Base-by-base conservation (phyloP, 2,888 invertebrate genomes). In the Teinopalpus imperialis region DNA sequence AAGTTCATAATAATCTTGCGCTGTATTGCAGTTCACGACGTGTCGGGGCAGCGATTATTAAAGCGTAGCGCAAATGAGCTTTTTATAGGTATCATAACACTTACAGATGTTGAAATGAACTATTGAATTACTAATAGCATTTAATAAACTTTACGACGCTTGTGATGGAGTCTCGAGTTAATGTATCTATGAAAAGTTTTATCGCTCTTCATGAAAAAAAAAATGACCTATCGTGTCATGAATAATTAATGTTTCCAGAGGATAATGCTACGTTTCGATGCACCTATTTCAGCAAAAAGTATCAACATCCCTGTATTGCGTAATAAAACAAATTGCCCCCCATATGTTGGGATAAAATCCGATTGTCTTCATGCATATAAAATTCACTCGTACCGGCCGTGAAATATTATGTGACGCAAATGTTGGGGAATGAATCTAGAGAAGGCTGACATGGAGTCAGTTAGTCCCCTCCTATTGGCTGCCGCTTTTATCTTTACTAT, bases 401-500 rank as follows among this genome's bases (percentile, higher is more conserved):
- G 74, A 79, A 73, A 76, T 81, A 75, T 81, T 66, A 75, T 71
- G 74, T 76, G 74, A 76, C 75, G 61, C 71, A 71, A 81, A 80
- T 79, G 74, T 70, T 61, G 59, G 73, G 61, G 68, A 69, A 79
- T 75, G 77, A 78, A 81, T 79, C 75, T 69, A 58, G 58, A 66
- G 63, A 57, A 64, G 64, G 69, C 69, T 69, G 72, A 69, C 70
- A 61, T 64, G 57, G 61, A 67, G 68, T 59, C 68, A 67, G 71
- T 69, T 70, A 39, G 26, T 75, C 71, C 76, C 75, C 73, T 61
- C 57, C 57, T 66, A 80, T 81, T 74, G 66, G 63, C 58, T 52
- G 56, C 58, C 63, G 71, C 69, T 74, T 75, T 83, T 82, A 83
- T 86, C 80, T 83, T 77, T 75, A 76, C 81, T 80, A 71, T 69